Base-by-base conservation (phyloP, 1,140 invertebrate species). In the Tetramorium simillimum region DNA sequence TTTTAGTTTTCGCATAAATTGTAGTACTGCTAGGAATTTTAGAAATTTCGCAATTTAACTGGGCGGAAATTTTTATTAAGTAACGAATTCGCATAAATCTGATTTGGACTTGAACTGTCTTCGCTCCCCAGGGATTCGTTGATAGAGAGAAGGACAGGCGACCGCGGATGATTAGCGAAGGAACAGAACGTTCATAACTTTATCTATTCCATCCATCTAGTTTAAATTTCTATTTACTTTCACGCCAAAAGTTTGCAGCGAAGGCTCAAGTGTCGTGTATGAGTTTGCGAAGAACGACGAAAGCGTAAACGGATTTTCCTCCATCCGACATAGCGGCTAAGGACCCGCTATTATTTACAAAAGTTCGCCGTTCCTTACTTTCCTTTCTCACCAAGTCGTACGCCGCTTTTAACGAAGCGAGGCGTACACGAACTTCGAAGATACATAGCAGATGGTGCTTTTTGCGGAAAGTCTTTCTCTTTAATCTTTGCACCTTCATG, bases 221-320 rank as follows among this genome's bases (percentile, higher is more conserved):
- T 89, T 91, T 89, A 89, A 91, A 90, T 91, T 90, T 91, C 85
- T 87, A 87, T 91, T 91, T 90, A 90, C 87, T 85, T 87, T 77
- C 53, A 60, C 88, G 62, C 46, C 73, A 69, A 86, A 90, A 89
- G 56, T 89, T 89, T n/a, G 67, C 63, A 24, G 24, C 63, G 58
- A 65, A 60, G 43, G 69, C 67, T 67, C 76, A 69, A 81, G 24
- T 86, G 85, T 72, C 75, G 46, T 73, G 75, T 53, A 60, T 85
- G 84, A 88, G 82, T 86, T 88, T 53, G 72, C 46, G 58, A 85
- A 21, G 69, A 72, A 21, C 43, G 60, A 49, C 53, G 75, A 76
- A 87, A 67, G 62, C 62, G 69, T 87, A 89, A 90, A 90, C 89
- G 89, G 80, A 67, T 90, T 89, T 89, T 80, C 80, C 67, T 84